Conservation (phyloP, 2,888 invertebrate genomes). For the Lasioglossum marginatum region DNA sequence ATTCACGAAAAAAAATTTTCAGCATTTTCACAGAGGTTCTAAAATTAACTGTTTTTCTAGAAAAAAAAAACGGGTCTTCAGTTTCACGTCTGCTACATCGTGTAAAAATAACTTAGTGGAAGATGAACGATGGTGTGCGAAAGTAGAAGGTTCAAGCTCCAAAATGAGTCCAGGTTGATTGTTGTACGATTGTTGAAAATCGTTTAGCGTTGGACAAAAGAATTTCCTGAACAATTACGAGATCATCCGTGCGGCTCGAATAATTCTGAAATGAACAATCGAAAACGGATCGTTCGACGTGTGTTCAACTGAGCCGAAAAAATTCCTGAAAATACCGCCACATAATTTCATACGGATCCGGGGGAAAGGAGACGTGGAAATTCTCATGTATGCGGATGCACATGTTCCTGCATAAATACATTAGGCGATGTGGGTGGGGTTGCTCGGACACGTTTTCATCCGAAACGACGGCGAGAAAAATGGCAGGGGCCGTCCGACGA, state of each 20-base stretch:
- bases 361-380: conserved; percentile 47
- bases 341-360: conserved; percentile 68
- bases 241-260: background rate
- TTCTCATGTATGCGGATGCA: conserved; percentile 76
- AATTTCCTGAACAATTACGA: background rate
- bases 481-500: conserved; percentile 7
- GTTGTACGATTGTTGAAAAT: background rate
- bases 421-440: conserved; percentile 67
- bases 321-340: conserved; percentile 12
- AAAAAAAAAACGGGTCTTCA: no score
- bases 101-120: no score
- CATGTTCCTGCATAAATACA: conserved; percentile 83
- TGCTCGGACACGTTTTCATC: conserved; percentile 67
- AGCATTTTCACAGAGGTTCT: no score
- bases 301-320: background rate
- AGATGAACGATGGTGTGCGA: no score
- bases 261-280: background rate
- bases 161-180: background rate
- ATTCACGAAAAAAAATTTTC: no score
- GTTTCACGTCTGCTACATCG: no score
- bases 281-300: background rate
- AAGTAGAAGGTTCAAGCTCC: background rate
- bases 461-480: conserved; percentile 40
- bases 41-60: no score
- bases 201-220: no score